These are phyloP conservation scores for Psix sp. DNA, from an alignment of 1,140 invertebrate genomes.

Conservation along the genomic window DNA sequence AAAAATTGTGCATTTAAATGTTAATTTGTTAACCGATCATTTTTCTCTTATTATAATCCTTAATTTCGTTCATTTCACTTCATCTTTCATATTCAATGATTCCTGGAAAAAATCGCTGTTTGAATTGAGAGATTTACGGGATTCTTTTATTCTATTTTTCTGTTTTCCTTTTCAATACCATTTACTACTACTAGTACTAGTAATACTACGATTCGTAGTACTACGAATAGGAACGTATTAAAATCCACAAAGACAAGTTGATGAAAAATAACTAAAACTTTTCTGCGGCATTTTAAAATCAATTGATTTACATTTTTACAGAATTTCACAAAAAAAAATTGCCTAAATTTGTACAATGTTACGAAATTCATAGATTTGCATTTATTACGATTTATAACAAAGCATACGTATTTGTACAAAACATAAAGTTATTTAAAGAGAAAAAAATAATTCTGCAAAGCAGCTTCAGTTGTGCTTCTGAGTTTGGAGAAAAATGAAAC, in stretches of 20 bases:
- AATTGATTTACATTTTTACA: neutral
- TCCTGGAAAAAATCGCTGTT: slow-evolving; percentile 12
- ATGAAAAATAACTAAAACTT: slow-evolving; percentile 1
- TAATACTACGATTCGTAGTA: neutral
- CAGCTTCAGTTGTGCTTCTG: slow-evolving; percentile 7
- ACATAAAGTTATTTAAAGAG: neutral
- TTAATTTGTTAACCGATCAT: no score
- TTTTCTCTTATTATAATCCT: neutral
- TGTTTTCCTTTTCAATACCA: neutral
- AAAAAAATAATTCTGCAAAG: slow-evolving; percentile 5
- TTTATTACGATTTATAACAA: neutral
- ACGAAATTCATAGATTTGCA: neutral
- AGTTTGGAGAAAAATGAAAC: slow-evolving; percentile 35
- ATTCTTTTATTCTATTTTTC: slow-evolving; percentile 22
- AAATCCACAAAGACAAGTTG: neutral
- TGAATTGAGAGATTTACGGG: slow-evolving; percentile 21
- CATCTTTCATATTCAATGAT: neutral
- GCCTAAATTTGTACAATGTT: no score
- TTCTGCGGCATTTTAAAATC: no score
- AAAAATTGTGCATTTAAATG: no score
- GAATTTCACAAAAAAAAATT: no score
- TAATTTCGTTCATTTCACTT: neutral
- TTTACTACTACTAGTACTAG: slow-evolving; percentile 11
- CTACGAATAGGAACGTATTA: neutral
- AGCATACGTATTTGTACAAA: neutral